Base-by-base conservation (phyloP, 2,797 vertebrate genomes). In the Tapirus indicus region DNA sequence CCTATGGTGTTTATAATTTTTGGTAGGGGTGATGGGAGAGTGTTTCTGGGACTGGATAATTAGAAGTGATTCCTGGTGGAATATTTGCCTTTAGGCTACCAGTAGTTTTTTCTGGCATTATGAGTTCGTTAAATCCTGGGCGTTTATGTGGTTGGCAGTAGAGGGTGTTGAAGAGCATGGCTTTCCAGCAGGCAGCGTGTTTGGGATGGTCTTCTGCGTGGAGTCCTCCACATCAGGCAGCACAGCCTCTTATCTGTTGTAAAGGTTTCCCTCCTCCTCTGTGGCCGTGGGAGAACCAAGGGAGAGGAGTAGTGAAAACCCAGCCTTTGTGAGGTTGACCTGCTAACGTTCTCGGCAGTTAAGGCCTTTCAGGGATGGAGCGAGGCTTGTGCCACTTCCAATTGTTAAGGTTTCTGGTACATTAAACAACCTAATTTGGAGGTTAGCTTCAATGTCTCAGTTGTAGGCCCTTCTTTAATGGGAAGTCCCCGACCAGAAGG, bases 191-290 rank as follows among this genome's bases (percentile, higher is more conserved):
- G 86, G 58, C n/a, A 11, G 25, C 13, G 64, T 25, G 8, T 38
- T 6, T 5, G 49, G 77, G 64, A 25, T 20, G 0, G 0, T 56
- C 9, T 6, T 87, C n/a, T 0, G 0, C 3, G 0, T 35, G 13
- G 35, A 58, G n/a, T 41, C 60, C 41, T 58, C 56, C 66, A 25
- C 66, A n/a, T 41, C 27, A 11, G 69, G 47, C 25, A 3, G 16
- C 82, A 14, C 0, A 4, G 49, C 44, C 32, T 66, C 11, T 5
- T 23, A 17, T 2, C 29, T 20, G 41, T 10, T 2, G 14, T 3
- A 5, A 27, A 17, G 78, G 17, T 32, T 5, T 38, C 23, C 32
- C 44, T 60, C 20, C 14, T 47, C 14, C 2, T 54, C 25, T 21
- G 52, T 69, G 64, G 64, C 18, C 84, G 23, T 68, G 12, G 41